phyloP scores from a whole-genome alignment of 2,113 vertebrate species.

The Fulmarus glacialis region DNA sequence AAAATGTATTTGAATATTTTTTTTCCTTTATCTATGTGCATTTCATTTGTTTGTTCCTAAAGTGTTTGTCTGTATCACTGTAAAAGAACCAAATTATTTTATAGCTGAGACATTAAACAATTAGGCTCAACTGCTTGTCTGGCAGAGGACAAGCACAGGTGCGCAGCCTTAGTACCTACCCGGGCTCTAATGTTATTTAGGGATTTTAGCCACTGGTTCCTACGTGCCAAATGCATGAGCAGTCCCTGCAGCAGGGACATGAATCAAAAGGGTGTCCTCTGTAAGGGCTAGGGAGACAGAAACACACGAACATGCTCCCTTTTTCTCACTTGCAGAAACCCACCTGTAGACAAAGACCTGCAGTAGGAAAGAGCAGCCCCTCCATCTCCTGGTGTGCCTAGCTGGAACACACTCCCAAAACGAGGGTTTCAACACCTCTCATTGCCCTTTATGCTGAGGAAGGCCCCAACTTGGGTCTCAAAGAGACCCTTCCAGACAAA shows the following conservation, averaged over 20 bases:
- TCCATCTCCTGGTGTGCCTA: neutral
- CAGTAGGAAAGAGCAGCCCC: neutral
- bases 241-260: neutral
- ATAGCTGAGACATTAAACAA: neutral
- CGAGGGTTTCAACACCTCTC: neutral
- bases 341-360: neutral
- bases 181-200: neutral
- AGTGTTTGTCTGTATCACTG: neutral
- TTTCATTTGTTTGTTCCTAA: neutral
- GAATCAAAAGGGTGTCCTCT: neutral
- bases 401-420: neutral
- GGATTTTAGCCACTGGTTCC: neutral
- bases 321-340: neutral
- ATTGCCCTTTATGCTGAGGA: neutral
- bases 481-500: neutral
- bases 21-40: neutral
- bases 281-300: neutral
- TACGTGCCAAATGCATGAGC: neutral
- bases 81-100: neutral
- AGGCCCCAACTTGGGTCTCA: neutral
- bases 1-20: neutral
- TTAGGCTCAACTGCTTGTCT: neutral
- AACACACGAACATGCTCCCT: fast-evolving
- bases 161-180: neutral
- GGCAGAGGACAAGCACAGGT: neutral